Conservation (phyloP, 2,888 invertebrate species). For the Polydrusus cervinus region DNA sequence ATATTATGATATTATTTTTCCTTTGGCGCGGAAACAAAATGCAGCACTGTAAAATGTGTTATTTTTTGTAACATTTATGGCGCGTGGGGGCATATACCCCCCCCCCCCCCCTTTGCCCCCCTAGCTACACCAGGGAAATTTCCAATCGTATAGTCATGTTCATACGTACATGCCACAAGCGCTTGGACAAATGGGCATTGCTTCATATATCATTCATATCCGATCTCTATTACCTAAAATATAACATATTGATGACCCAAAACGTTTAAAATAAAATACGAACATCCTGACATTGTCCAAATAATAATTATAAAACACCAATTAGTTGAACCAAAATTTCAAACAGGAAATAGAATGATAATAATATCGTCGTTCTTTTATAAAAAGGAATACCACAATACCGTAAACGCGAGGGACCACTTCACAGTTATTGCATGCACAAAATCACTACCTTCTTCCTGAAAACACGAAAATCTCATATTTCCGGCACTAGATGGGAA, state of each 20-base stretch:
- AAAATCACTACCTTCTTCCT: constrained; percentile 39
- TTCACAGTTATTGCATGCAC: constrained; percentile 27
- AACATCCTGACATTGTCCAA: neutral
- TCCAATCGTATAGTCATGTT: no score
- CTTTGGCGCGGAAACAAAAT: no score
- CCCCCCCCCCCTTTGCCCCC: no score
- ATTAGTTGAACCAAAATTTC: neutral
- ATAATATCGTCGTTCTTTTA: neutral
- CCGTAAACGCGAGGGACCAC: neutral
- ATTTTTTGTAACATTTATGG: no score
- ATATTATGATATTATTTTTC: no score
- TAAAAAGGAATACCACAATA: neutral
- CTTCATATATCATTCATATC: no score
- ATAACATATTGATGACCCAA: neutral
- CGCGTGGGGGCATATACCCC: no score
- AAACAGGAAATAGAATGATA: neutral
- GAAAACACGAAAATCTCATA: constrained; percentile 54
- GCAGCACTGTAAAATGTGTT: no score
- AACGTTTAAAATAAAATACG: neutral
- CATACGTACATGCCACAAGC: no score
- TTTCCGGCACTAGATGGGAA: constrained; percentile 52
- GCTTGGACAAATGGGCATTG: no score
- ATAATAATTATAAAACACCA: neutral
- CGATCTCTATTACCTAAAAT: no score
- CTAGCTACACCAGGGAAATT: no score